A percentile compares a stretch with the other conserved stretches of the same genome.
These are phyloP conservation scores for Pyrgus malvae DNA, from an alignment of 2,888 invertebrate species.

Conservation along the genomic window DNA sequence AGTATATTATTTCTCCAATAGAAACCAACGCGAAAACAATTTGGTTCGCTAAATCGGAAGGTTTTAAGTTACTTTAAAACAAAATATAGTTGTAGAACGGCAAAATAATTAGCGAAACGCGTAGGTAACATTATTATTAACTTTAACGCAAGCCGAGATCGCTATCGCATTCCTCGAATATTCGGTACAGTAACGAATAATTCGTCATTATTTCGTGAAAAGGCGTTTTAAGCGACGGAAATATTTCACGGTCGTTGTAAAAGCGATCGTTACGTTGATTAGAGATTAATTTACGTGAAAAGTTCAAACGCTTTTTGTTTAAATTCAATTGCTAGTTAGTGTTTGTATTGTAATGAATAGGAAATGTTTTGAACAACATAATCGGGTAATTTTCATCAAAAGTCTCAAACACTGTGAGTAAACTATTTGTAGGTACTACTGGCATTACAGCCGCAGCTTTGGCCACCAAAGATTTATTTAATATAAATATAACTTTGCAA, in stretches of 20 bases:
- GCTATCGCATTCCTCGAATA: constrained; percentile 22
- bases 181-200: constrained; percentile 17
- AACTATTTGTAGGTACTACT: no score
- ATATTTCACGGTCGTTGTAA: constrained; percentile 39
- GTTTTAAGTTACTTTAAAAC: neutral
- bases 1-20: no score
- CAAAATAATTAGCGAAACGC: constrained; percentile 39
- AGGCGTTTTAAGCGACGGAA: constrained; percentile 12
- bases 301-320: constrained; percentile 8
- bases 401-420: no score
- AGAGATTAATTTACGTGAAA: constrained; percentile 4
- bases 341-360: neutral
- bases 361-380: no score
- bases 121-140: constrained; percentile 16
- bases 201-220: constrained; percentile 22
- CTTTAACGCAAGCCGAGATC: constrained; percentile 21
- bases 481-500: no score
- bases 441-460: no score
- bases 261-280: constrained; percentile 16
- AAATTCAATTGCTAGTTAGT: neutral
- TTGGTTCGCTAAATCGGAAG: no score
- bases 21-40: no score
- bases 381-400: no score
- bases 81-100: constrained; percentile 44
- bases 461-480: no score